Base-by-base conservation (phyloP, 2,888 invertebrate genomes). In the Neuroscelio doddi region DNA sequence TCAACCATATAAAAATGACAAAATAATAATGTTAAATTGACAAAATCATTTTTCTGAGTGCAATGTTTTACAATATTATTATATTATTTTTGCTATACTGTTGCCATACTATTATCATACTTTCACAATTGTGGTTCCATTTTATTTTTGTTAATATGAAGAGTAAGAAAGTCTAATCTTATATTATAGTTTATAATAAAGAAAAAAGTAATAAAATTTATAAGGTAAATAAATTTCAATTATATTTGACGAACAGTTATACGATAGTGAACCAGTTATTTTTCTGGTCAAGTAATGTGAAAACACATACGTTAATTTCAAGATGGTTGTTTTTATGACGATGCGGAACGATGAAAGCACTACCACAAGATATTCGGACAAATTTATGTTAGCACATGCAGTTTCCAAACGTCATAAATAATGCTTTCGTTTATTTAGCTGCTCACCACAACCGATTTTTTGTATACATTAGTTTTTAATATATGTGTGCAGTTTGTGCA, bases 361-460 rank as follows among this genome's bases (percentile, higher is more conserved):
- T 36, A 21, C 29, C 39, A 50, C 45, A 53, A 56, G 26, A 46
- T 17, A 55, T 24, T 10, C 49, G 44, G 34, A 15, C 45, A 34
- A 50, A 49, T 62, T 66, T 62, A 62, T 57, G 65, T 16, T 9
- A 15, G 41, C 17, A 42, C 41, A 39, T 17, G 41, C 44, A 21
- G 5, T 45, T 65, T 65, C 55, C 49, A 59, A 59, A 53, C 55
- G 59, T 47, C 59, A 10, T 65, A 61, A 65, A 61, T 61, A 61
- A 61, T 17, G 38, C 45, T 57, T 61, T 44, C 50, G 49, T 42
- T 15, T 15, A 26, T 32, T 53, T 49, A 36, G 51, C 41, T 36
- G 26, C 27, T 7, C 8, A 27, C 8, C 12, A n/a, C 8, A 3
- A 12, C 9, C 9, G 8, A 4, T 32, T 10, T 32, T 32, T 32